Conservation (phyloP, 2,797 vertebrate species). For the Pantherophis alleghaniensis region DNA sequence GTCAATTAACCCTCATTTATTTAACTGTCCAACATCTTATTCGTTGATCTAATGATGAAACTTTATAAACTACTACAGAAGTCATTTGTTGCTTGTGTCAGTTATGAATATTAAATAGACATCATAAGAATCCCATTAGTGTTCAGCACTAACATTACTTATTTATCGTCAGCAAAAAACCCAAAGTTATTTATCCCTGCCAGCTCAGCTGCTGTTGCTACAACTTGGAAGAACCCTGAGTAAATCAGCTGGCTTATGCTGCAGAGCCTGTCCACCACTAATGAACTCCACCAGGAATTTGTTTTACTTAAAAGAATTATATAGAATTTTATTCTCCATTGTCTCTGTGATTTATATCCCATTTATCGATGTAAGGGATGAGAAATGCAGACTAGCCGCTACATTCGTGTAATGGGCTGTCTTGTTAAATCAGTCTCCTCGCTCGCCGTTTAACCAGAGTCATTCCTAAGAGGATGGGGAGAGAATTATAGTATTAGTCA, state of each 20-base stretch:
- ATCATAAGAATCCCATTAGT: neutral
- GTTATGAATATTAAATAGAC: neutral
- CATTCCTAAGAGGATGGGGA: conserved; percentile 47
- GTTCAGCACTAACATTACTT: neutral
- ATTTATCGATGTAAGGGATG: conserved; percentile 52
- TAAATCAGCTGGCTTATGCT: conserved; percentile 52
- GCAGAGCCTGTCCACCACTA: conserved; percentile 56
- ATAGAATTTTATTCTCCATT: conserved; percentile 44
- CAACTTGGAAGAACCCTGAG: conserved; percentile 49
- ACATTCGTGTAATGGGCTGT: conserved; percentile 49
- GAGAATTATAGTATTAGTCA: conserved; percentile 42
- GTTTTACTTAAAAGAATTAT: conserved; percentile 51
- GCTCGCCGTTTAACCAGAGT: conserved; percentile 47
- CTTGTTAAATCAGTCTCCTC: conserved; percentile 62
- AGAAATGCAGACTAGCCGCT: conserved; percentile 48
- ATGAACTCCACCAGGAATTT: conserved; percentile 66
- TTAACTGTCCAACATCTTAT: neutral
- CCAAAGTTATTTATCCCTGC: neutral
- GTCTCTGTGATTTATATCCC: conserved; percentile 54
- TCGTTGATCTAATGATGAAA: neutral
- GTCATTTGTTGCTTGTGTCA: neutral
- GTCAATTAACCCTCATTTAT: neutral
- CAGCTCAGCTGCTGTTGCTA: conserved; percentile 51
- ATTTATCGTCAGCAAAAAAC: neutral
- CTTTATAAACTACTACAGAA: neutral